A percentile compares a stretch with the other conserved stretches of the same genome.
Evolutionary conservation across 2,888 invertebrate genomes (phyloP).

Genomic region (Listrodromus nycthemerus): DNA sequence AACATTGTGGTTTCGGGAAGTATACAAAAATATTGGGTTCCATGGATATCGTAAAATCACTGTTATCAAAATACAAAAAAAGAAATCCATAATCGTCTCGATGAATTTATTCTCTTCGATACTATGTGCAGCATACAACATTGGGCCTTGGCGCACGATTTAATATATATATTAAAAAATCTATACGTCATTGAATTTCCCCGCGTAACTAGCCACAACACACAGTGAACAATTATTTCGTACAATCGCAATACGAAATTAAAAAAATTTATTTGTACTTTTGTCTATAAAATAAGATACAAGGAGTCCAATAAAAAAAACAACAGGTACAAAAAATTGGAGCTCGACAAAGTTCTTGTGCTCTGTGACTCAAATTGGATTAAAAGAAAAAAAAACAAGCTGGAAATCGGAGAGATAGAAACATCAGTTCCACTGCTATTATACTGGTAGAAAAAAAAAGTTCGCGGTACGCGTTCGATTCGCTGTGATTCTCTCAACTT

Average conservation of each 20-base stretch:
- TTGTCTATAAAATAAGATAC: too few relatives aligned
- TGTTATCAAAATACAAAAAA: neutral
- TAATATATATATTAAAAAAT: conserved; percentile 18
- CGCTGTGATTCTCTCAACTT: conserved; percentile 20
- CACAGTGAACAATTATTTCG: too few relatives aligned
- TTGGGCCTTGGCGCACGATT: neutral
- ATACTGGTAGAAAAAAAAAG: conserved; percentile 49
- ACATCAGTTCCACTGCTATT: conserved; percentile 52
- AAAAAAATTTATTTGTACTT: too few relatives aligned
- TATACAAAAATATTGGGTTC: neutral
- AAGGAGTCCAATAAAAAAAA: too few relatives aligned
- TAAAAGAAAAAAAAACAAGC: conserved; percentile 17
- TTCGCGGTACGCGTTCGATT: conserved; percentile 57
- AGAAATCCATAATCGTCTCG: neutral
- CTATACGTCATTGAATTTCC: neutral
- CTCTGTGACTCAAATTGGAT: conserved; percentile 3
- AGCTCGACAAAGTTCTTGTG: conserved; percentile 29
- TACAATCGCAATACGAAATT: too few relatives aligned
- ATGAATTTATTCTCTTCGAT: neutral
- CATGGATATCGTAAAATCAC: neutral
- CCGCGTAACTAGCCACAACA: neutral
- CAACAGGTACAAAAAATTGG: neutral
- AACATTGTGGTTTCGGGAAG: too few relatives aligned
- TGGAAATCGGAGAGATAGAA: conserved; percentile 25
- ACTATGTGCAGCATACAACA: neutral